phyloP scores from a whole-genome alignment of 2,113 vertebrate species.

The Sander lucioperca region DNA sequence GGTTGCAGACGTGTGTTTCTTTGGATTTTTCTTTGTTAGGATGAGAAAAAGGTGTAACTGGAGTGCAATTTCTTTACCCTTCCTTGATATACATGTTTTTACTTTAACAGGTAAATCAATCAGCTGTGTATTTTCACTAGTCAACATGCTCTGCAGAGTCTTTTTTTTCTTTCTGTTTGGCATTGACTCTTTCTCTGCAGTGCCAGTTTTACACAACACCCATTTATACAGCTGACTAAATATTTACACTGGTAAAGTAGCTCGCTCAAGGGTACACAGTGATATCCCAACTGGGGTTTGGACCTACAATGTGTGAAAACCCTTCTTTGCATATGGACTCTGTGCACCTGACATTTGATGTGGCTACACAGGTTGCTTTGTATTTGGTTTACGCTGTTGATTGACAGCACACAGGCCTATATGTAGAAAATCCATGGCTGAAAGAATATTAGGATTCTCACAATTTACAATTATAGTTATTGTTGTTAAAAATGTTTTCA shows the following conservation, averaged over 20 bases:
- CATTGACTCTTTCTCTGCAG: conserved; percentile 43
- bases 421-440: background rate
- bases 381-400: conserved; percentile 13
- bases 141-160: conserved; percentile 7
- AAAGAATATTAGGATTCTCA: background rate
- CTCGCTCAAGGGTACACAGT: conserved; percentile 74
- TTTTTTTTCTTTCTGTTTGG: conserved; percentile 39
- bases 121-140: background rate
- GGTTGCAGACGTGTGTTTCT: background rate
- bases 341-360: conserved; percentile 61
- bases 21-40: background rate
- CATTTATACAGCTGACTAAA: conserved; percentile 81
- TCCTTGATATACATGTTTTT: background rate
- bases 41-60: background rate
- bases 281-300: conserved; percentile 67
- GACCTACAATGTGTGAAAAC: conserved; percentile 70
- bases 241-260: conserved; percentile 79
- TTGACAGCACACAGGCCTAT: conserved; percentile 22
- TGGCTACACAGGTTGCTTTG: conserved; percentile 14
- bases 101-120: conserved; percentile 18
- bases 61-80: background rate
- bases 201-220: conserved; percentile 69
- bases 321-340: conserved; percentile 62
- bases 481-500: background rate
- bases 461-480: background rate